These are phyloP conservation scores for Thalpophila matura DNA, from an alignment of 2,888 invertebrate genomes.

Conservation along the genomic window DNA sequence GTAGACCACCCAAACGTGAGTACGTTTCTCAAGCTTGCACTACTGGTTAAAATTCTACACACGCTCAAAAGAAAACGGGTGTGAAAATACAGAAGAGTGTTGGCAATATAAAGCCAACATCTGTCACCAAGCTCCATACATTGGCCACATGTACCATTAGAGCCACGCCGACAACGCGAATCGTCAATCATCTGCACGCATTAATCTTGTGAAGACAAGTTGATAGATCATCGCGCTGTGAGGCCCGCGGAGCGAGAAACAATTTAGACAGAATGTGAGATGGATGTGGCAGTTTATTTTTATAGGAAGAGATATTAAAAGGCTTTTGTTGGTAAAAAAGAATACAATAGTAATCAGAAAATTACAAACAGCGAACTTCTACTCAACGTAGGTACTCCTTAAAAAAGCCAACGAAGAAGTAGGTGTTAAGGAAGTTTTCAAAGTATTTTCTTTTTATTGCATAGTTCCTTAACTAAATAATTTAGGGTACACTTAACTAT, in stretches of 20 bases:
- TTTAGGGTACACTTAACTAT: too few species aligned
- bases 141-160: constrained; percentile 84
- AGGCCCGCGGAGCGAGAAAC: constrained; percentile 61
- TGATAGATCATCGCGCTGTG: constrained; percentile 89
- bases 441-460: too few species aligned
- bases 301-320: neutral
- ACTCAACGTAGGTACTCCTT: too few species aligned
- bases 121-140: constrained; percentile 62
- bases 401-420: too few species aligned
- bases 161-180: constrained; percentile 83
- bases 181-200: constrained; percentile 90
- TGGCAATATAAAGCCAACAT: constrained; percentile 46
- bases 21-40: neutral
- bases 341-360: neutral
- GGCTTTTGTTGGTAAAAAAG: neutral
- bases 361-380: neutral
- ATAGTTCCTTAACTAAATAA: too few species aligned
- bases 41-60: constrained; percentile 20
- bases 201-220: constrained; percentile 90
- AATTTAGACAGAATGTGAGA: constrained; percentile 28
- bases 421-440: too few species aligned
- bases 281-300: constrained; percentile 69
- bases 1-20: constrained; percentile 22
- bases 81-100: constrained; percentile 49
- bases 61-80: constrained; percentile 35